These are phyloP conservation scores for Agrochola litura DNA, from an alignment of 2,888 invertebrate species.

Conservation along the genomic window DNA sequence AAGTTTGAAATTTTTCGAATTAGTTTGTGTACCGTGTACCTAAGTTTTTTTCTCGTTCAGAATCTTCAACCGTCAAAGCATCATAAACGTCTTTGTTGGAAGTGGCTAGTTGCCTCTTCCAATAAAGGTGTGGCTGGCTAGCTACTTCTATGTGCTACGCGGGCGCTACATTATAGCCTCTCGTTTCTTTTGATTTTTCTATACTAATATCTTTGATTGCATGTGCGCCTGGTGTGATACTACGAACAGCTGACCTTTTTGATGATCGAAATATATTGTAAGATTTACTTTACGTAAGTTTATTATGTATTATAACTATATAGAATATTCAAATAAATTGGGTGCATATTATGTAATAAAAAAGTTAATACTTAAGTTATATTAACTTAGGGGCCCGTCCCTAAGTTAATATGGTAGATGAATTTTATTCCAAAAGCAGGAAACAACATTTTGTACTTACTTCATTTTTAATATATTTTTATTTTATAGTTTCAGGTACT, in stretches of 20 bases:
- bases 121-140: background rate
- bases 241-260: constrained; percentile 53
- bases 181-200: constrained; percentile 18
- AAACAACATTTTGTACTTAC: too few relatives aligned
- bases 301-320: too few relatives aligned
- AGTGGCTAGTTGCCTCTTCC: background rate
- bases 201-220: constrained; percentile 30
- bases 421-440: too few relatives aligned
- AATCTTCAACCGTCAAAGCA: background rate
- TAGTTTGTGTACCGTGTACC: background rate
- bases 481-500: background rate
- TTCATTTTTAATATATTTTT: too few relatives aligned
- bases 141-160: constrained; percentile 30
- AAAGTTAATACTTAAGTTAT: too few relatives aligned
- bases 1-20: background rate
- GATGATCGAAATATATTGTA: background rate
- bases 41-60: background rate
- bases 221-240: constrained; percentile 47
- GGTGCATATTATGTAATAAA: too few relatives aligned
- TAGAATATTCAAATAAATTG: too few relatives aligned
- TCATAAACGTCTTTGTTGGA: background rate
- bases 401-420: too few relatives aligned
- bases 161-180: constrained; percentile 21
- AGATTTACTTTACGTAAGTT: background rate
- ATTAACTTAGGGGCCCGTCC: too few relatives aligned